These are phyloP conservation scores for Anolis sagrei DNA, from an alignment of 2,113 vertebrate species.

Conservation along the genomic window DNA sequence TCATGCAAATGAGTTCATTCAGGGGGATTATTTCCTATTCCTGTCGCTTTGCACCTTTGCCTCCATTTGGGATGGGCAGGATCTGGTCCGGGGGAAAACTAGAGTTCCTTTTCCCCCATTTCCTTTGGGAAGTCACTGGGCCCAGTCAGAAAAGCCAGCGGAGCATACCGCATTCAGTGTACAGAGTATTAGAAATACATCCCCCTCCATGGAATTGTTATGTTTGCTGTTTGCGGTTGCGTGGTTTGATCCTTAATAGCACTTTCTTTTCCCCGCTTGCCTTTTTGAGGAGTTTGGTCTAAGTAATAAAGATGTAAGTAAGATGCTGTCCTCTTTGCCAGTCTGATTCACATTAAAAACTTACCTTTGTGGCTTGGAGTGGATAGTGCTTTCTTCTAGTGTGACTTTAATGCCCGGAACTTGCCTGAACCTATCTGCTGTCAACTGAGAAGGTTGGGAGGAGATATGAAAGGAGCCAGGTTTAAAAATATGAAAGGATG, in stretches of 20 bases:
- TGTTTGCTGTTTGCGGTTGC: conserved; percentile 19
- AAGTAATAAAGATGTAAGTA: conserved; percentile 44
- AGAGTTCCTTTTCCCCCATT: neutral
- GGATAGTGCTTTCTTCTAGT: conserved; percentile 28
- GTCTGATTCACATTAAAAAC: conserved; percentile 70
- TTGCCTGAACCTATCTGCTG: neutral
- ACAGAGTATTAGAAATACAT: conserved; percentile 1
- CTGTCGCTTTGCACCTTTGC: neutral
- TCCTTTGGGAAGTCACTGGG: neutral
- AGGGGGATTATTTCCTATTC: neutral
- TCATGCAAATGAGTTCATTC: neutral
- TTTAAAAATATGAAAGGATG: too few relatives aligned
- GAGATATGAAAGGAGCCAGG: too few relatives aligned
- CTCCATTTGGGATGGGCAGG: neutral
- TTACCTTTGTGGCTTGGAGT: conserved; percentile 61
- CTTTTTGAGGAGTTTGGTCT: conserved; percentile 36
- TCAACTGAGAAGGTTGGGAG: too few relatives aligned
- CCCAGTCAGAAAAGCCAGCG: neutral
- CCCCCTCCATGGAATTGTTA: neutral
- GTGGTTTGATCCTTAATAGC: conserved; percentile 15
- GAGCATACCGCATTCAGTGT: neutral
- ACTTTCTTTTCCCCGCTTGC: neutral
- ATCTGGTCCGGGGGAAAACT: neutral
- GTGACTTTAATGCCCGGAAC: neutral
- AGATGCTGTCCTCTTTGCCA: conserved; percentile 61